Evolutionary conservation across 2,113 vertebrate species (phyloP), one percentile per base, ranked within the genome.

Genomic region (Alethe castanea): DNA sequence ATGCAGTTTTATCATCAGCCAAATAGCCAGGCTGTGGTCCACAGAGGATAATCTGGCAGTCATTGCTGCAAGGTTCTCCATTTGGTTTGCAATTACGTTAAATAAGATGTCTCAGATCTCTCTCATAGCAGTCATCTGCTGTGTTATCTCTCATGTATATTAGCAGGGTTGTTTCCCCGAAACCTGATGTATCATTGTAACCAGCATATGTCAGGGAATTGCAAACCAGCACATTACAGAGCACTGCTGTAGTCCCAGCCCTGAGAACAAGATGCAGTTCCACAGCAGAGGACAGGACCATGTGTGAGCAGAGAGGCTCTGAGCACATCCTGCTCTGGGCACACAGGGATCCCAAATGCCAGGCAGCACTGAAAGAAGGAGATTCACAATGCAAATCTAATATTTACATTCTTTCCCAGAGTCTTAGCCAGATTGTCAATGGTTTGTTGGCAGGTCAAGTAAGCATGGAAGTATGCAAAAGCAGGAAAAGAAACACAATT

Each of bases 31-130:
- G 86, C 93, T 93, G 74, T 67, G 65, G 57, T 88, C 92, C 82
- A 90, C 67, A 22, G 94, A 95, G 96, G 59, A 95, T 92, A 88
- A 95, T 89, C 88, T 94, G 88, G 94, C 92, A 96, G 80, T 35
- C 54, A 44, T 4, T 72, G 19, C 81, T 71, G 89, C 76, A 73
- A 92, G 87, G 52, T 92, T 92, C 88, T 91, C 85, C 74, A 64
- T 77, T 95, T 86, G 88, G 67, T 90, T 88, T 90, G 78, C 47
- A 86, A 81, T 92, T 87, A 95, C 65, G 2, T 79, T 95, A 91
- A 94, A 88, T 94, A 92, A 95, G 91, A 87, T 72, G 54, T 88
- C 90, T 95, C 84, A 91, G 66, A 88, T 89, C 89, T 74, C 78
- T 67, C 92, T 81, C 83, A 1, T 60, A 93, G 62, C 80, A 94